Base-by-base conservation (phyloP, 2,888 invertebrate genomes). In the Diplolepis rosae region DNA sequence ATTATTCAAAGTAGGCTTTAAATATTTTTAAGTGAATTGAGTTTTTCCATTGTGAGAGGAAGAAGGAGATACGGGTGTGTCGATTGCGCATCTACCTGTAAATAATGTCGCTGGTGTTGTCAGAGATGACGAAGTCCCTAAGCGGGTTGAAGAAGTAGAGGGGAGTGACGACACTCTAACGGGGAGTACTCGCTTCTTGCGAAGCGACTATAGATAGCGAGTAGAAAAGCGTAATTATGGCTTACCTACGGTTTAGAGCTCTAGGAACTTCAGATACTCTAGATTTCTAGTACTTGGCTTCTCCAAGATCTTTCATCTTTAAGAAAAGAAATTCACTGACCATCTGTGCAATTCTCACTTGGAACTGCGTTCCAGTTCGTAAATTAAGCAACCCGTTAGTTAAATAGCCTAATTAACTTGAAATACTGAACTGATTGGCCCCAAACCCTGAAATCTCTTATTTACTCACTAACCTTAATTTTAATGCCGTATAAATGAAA, bases 101-200 rank as follows among this genome's bases (percentile, higher is more conserved):
- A 48, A 48, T 48, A 48, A 48, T 48, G 9, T 48, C 15, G 42
- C 42, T 42, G 0, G 30, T 54, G 15, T 54, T 30, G n/a, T 22
- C 13, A 4, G 4, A 15, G 54, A 54, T 54, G 54, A 22, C 54
- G 18, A 54, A 54, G 54, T 54, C 54, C 27, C 54, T 54, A 54
- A 27, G 54, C 54, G 54, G 30, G 28, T 54, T 54, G 27, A 13
- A 30, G n/a, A 24, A 15, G 28, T 30, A 15, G 30, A 24, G 24
- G 22, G 27, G 15, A 54, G 54, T 54, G 54, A 24, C n/a, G 54
- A 30, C n/a, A n/a, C n/a, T 54, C 15, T 54, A 27, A 54, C 15
- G 30, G 54, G 30, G 54, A 54, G 27, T 15, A 54, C 48, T 22
- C 22, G 18, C 18, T 45, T 18, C 45, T 45, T 18, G 48, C 11